Conservation (phyloP, 2,113 vertebrate genomes). For the Myiagra hebetior region DNA sequence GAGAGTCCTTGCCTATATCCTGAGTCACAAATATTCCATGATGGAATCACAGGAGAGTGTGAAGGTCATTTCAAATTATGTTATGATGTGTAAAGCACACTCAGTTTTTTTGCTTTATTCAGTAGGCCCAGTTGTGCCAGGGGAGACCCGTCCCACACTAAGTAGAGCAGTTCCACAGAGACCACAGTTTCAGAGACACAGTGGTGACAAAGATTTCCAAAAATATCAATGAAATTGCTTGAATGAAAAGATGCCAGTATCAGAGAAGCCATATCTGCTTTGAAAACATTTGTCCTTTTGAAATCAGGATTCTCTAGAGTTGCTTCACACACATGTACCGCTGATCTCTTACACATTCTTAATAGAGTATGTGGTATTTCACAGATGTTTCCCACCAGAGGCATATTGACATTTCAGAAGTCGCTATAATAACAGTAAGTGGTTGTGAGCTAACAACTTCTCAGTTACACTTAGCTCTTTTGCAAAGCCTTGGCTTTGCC, state of each 20-base stretch:
- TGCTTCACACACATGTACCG: background rate
- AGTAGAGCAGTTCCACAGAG: slow-evolving; percentile 6
- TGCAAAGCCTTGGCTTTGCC: no score
- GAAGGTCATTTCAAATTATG: slow-evolving; percentile 7
- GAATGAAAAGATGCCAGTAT: background rate
- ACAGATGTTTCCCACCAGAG: slow-evolving; percentile 1
- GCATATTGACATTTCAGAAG: slow-evolving; percentile 11
- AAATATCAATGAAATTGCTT: background rate
- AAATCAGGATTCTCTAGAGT: background rate
- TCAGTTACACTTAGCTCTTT: background rate
- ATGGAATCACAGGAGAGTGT: background rate
- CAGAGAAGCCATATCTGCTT: background rate
- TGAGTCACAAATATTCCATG: background rate
- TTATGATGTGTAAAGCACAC: background rate
- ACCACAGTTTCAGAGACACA: background rate
- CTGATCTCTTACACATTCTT: background rate
- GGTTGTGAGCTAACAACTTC: background rate
- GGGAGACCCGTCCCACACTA: background rate
- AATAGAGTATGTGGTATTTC: background rate
- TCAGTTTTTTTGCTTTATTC: background rate
- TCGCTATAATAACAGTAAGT: background rate
- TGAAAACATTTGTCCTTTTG: background rate
- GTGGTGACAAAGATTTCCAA: background rate
- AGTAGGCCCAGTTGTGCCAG: background rate
- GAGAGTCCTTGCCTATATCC: background rate